These are phyloP conservation scores for Syngnathus scovelli DNA, from an alignment of 2,113 vertebrate species.

Conservation along the genomic window DNA sequence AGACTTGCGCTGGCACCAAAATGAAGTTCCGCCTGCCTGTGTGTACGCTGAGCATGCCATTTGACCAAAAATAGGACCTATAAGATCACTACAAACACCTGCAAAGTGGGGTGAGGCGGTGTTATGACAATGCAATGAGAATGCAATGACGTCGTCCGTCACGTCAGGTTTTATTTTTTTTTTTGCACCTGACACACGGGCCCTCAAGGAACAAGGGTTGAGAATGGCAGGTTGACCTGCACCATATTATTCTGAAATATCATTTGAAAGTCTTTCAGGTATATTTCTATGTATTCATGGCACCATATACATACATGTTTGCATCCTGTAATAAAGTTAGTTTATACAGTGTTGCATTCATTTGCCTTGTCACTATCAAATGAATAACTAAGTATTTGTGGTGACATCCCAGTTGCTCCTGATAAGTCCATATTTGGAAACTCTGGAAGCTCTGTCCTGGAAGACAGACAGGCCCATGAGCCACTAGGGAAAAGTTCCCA, in stretches of 20 bases:
- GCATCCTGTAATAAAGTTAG: not conserved
- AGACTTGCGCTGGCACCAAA: too few species aligned
- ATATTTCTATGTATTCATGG: not conserved
- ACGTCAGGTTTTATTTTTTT: too few species aligned
- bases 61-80: too few species aligned
- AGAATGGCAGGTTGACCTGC: too few species aligned
- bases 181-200: too few species aligned
- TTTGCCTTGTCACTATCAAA: not conserved
- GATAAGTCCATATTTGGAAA: conserved; percentile 7
- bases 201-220: too few species aligned
- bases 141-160: too few species aligned
- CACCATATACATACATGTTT: not conserved
- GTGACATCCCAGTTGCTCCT: not conserved
- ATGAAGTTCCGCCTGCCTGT: too few species aligned
- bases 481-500: conserved; percentile 23
- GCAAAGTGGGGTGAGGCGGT: too few species aligned
- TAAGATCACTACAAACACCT: too few species aligned
- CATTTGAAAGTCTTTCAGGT: not conserved
- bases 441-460: not conserved
- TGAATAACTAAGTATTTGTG: not conserved
- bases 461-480: not conserved
- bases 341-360: not conserved
- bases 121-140: too few species aligned
- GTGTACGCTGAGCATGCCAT: too few species aligned
- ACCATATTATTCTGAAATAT: not conserved